Evolutionary conservation across 2,113 vertebrate genomes (phyloP), one percentile per base, ranked within the genome.

Genomic region (Triplophysa dalaica): DNA sequence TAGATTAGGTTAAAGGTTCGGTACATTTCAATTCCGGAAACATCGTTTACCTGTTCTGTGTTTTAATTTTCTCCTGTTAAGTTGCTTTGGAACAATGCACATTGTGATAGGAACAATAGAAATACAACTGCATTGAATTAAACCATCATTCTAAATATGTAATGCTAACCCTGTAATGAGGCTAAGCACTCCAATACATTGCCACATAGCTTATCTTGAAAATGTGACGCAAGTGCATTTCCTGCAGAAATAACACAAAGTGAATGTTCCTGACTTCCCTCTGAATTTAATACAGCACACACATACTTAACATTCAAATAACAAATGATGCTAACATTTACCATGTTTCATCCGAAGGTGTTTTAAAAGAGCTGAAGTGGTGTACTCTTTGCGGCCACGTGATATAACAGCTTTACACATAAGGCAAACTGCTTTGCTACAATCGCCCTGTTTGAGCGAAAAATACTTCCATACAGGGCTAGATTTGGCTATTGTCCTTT

Each of bases 311-410:
- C 38, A 58, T 16, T 58, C 48, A 73, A 22, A 62, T 33, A 16
- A 26, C 58, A 63, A 70, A 48, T 1, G 19, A 21, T 3, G 5
- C 82, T 70, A 85, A 85, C 83, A 85, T 80, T 85, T 85, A 19
- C 83, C 83, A 68, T 85, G 83, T 68, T 85, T 85, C 77, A 85
- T 85, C 58, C 83, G 83, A 16, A 85, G 83, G 77, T 85, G 83
- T 69, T 82, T 85, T 73, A 85, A 68, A 56, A 85, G 61, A 3
- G 83, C 80, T 0, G 83, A 85, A 0, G 83, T 85, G 9, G 83
- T 85, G 77, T 85, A 85, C 33, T 85, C 83, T 77, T 85, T 85
- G 65, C 78, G 80, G 7, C 83, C 83, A 3, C 83, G 83, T 19
- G 83, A 85, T 41, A 85, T 80, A 43, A 85, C 52, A 16, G 83